phyloP scores from a whole-genome alignment of 2,888 invertebrate species.

The Colostygia pectinataria region DNA sequence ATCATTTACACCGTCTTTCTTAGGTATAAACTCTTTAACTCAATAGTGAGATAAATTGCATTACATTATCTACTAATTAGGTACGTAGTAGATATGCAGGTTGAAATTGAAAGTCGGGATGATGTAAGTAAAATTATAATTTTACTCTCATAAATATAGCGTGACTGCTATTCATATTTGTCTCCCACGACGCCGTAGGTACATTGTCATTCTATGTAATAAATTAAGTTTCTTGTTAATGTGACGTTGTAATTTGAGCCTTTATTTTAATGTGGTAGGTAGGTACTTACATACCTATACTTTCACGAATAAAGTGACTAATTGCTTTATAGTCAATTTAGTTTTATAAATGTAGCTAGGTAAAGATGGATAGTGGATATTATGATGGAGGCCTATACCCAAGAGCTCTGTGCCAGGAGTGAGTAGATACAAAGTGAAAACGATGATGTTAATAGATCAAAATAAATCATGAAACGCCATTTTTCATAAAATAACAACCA shows the following conservation, averaged over 20 bases:
- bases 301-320: slow-evolving; percentile 42
- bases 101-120: slow-evolving; percentile 64
- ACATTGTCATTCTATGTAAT: slow-evolving; percentile 61
- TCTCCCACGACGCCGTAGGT: slow-evolving; percentile 72
- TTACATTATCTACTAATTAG: slow-evolving; percentile 1
- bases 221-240: slow-evolving; percentile 52
- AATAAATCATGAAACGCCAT: too few species aligned
- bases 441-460: too few species aligned
- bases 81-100: too few species aligned
- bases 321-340: slow-evolving; percentile 2
- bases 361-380: too few species aligned
- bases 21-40: too few species aligned
- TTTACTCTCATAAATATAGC: slow-evolving; percentile 56
- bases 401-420: too few species aligned
- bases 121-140: slow-evolving; percentile 56
- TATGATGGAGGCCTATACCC: too few species aligned
- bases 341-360: background rate
- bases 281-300: too few species aligned
- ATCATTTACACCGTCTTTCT: too few species aligned
- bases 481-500: too few species aligned
- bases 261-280: slow-evolving; percentile 32
- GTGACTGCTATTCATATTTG: slow-evolving; percentile 64
- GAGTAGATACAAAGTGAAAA: too few species aligned
- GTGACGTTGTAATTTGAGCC: slow-evolving; percentile 53
- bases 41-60: background rate